Evolutionary conservation across 2,797 vertebrate genomes (phyloP).

Genomic region (Poecile montanus): DNA sequence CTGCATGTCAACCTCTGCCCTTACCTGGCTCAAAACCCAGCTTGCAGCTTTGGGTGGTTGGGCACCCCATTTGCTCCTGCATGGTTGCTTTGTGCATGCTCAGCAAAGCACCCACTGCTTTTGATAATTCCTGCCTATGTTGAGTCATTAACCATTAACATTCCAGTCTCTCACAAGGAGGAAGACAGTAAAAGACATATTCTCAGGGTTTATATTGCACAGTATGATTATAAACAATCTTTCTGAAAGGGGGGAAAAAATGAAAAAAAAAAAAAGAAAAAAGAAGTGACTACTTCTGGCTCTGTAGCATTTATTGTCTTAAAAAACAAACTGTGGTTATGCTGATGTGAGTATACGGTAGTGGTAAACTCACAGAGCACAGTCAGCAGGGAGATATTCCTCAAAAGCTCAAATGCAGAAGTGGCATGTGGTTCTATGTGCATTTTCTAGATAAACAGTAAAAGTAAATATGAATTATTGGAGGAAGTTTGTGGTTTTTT

Average conservation of each 20-base stretch:
- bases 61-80: not conserved
- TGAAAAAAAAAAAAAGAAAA: no score
- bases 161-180: not conserved
- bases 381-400: not conserved
- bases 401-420: not conserved
- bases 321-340: not conserved
- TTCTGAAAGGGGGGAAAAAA: not conserved
- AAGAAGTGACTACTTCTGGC: not conserved
- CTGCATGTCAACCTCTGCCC: no score
- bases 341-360: not conserved
- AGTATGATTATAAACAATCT: not conserved
- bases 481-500: not conserved
- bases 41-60: not conserved
- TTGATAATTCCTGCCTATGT: not conserved
- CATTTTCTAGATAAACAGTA: not conserved
- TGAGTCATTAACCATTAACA: not conserved
- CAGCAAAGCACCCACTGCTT: not conserved
- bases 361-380: not conserved
- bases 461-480: not conserved
- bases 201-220: not conserved
- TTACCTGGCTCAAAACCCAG: not conserved
- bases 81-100: not conserved
- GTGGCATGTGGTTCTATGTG: not conserved
- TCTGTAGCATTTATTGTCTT: not conserved
- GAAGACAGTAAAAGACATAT: not conserved